Evolutionary conservation across 2,797 vertebrate species (phyloP), one percentile per base, ranked within the genome.

Genomic region (Schizothorax lantsangensis): DNA sequence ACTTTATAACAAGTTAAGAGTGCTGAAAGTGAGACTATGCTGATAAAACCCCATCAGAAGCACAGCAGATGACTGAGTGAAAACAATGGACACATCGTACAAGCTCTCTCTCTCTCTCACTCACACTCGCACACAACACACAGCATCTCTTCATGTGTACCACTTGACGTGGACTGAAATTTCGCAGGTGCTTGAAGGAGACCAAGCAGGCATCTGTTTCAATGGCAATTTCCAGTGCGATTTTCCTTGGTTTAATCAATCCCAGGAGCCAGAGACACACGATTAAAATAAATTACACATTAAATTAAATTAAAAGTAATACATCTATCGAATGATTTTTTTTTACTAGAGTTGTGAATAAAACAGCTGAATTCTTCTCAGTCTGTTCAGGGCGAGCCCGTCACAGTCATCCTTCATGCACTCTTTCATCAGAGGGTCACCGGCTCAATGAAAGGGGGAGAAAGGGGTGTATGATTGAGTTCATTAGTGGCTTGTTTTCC

Each of bases 281-380:
- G 87, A 84, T 86, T 89, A 88, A 79, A 96, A 91, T 89, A 92
- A 92, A 94, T 89, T 92, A 91, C 90, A 94, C 90, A 92, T 95
- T 95, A 94, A 94, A 91, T 93, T 91, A 92, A 92, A 95, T 95
- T 95, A 94, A 95, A 94, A 94, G 91, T 92, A 93, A 94, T 94
- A 91, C 82, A 91, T 68, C 89, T 77, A 88, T 73, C 93, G 85
- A 93, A 92, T 85, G 40, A 91, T 94, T 93, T 30, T 62, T 89
- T 30, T 69, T 62, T 90, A 93, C 92, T 92, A 93, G 90, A 88
- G 77, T 92, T 92, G 92, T 91, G 92, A 88, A 93, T 92, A 93
- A 94, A 95, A 94, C 92, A 93, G 90, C 90, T 87, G 89, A 89
- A 89, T 86, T 88, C 69, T 83, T 92, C 91, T 92, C 91, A 78